Evolutionary conservation across 2,888 invertebrate genomes (phyloP).

Genomic region (Drosophila robusta): DNA sequence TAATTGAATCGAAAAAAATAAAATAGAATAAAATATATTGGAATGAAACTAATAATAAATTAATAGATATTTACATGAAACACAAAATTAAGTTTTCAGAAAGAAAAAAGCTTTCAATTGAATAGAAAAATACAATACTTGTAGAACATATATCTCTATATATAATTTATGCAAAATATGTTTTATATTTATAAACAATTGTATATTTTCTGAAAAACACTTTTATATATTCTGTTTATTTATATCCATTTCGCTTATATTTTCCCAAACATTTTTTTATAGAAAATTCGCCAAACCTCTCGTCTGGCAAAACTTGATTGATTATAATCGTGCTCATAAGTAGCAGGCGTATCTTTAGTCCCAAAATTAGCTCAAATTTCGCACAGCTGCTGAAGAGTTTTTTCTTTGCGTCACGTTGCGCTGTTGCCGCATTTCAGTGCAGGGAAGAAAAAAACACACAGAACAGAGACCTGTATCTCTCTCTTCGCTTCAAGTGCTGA

Average conservation of each 20-base stretch:
- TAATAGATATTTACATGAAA: too few relatives aligned
- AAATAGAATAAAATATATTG: too few relatives aligned
- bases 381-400: constrained; percentile 45
- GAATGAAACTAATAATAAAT: too few relatives aligned
- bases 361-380: constrained; percentile 53
- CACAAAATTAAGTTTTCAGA: too few relatives aligned
- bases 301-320: constrained; percentile 32
- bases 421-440: constrained; percentile 7
- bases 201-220: not conserved
- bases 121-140: too few relatives aligned
- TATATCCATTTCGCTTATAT: not conserved
- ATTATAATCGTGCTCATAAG: constrained; percentile 33
- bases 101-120: too few relatives aligned
- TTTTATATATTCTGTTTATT: not conserved
- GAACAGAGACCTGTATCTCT: too few relatives aligned
- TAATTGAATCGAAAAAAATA: too few relatives aligned
- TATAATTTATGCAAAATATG: too few relatives aligned
- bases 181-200: too few relatives aligned
- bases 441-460: not conserved
- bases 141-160: too few relatives aligned
- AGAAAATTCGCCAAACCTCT: not conserved
- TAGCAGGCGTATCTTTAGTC: constrained; percentile 5
- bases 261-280: not conserved
- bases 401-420: not conserved
- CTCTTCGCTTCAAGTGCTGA: not conserved